Percentiles rank a stretch among this genome's conserved stretches.
Evolutionary conservation across 2,888 invertebrate species (phyloP).

Genomic region (Drosophila eohydei): DNA sequence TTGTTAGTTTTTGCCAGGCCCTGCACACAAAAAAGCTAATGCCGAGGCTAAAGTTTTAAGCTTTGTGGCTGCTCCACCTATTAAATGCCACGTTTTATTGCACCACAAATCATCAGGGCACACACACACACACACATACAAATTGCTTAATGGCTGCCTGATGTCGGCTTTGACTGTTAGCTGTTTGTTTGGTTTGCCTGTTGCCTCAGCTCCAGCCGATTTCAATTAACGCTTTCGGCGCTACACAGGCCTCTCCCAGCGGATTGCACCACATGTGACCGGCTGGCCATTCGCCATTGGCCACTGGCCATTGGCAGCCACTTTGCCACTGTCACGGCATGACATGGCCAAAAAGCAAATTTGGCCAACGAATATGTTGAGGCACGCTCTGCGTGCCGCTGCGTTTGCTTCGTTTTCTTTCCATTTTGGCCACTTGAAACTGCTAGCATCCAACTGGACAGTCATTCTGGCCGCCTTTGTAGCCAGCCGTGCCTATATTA

Average conservation of each 20-base stretch:
- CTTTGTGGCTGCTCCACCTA: constrained; percentile 38
- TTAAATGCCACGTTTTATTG: constrained; percentile 71
- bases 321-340: constrained; percentile 48
- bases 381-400: constrained; percentile 6
- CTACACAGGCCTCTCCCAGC: constrained; percentile 10
- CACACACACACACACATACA: constrained; percentile 12
- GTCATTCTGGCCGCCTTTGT: constrained; percentile 32
- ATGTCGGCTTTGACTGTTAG: constrained; percentile 44
- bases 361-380: constrained; percentile 23
- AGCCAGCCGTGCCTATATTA: constrained; percentile 27
- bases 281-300: constrained; percentile 7
- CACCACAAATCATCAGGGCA: constrained; percentile 66
- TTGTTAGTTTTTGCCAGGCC: constrained; percentile 64
- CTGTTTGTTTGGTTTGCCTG: constrained; percentile 35
- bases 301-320: constrained; percentile 21
- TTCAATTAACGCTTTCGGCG: constrained; percentile 69
- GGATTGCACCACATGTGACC: constrained; percentile 30
- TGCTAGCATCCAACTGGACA: constrained; percentile 11
- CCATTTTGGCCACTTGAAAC: constrained; percentile 18
- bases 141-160: constrained; percentile 68
- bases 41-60: constrained; percentile 41
- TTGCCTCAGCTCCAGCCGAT: constrained; percentile 54
- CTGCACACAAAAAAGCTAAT: constrained; percentile 19
- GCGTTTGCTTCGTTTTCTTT: neutral
- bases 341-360: constrained; percentile 43